Percentiles rank a stretch among this genome's conserved stretches.
Evolutionary conservation across 2,888 invertebrate genomes (phyloP).

Genomic region (Tetropium fuscum): DNA sequence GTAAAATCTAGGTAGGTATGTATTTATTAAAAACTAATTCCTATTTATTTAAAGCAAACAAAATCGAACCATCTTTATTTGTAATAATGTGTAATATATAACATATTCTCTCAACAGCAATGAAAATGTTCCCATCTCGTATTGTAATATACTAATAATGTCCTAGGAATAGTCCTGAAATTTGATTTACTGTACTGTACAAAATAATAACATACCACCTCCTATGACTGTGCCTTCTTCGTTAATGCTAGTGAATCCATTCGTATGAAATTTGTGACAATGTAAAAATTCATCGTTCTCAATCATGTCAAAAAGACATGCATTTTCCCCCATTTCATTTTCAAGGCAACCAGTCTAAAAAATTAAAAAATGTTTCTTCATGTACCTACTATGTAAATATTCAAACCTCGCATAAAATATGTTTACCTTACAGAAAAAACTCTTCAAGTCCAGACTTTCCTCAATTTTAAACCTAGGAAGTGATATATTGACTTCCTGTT

Average conservation of each 20-base stretch:
- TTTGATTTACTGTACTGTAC: neutral
- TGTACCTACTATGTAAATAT: too few relatives aligned
- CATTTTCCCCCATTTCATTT: neutral
- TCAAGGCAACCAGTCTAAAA: too few relatives aligned
- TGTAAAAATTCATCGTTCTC: neutral
- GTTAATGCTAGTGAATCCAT: neutral
- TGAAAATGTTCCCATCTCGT: too few relatives aligned
- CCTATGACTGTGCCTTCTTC: neutral
- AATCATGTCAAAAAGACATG: neutral
- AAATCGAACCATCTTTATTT: neutral
- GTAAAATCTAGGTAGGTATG: too few relatives aligned
- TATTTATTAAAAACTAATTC: too few relatives aligned
- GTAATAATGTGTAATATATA: neutral
- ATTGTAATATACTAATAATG: too few relatives aligned
- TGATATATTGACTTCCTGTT: conserved; percentile 73
- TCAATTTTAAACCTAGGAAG: conserved; percentile 88
- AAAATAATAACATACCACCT: neutral
- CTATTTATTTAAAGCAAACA: too few relatives aligned
- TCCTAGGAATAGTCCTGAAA: too few relatives aligned
- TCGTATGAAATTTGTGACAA: neutral
- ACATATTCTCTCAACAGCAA: neutral
- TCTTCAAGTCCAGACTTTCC: conserved; percentile 74
- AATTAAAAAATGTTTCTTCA: too few relatives aligned
- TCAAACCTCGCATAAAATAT: neutral
- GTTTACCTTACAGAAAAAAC: conserved; percentile 74